phyloP scores from a whole-genome alignment of 92 coral and sea anemone species.

The Diadumene lineata region DNA sequence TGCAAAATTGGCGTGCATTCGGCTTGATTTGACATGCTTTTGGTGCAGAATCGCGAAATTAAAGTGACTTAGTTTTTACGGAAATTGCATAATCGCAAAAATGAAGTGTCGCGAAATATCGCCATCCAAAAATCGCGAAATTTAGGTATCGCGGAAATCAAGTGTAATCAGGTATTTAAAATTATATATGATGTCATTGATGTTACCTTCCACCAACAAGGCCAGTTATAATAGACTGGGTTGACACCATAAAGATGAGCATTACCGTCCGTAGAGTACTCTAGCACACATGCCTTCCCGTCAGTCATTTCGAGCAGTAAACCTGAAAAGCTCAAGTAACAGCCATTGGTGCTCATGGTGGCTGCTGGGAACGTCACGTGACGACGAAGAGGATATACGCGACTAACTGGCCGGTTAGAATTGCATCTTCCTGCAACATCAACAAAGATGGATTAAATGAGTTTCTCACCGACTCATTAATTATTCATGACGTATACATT shows the following conservation, averaged over 20 bases:
- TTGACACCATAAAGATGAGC: slow-evolving; percentile 47
- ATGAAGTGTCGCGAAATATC: too few species aligned
- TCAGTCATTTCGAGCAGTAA: slow-evolving; percentile 50
- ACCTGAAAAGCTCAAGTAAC: slow-evolving; percentile 44
- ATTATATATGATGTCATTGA: too few species aligned
- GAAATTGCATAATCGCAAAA: too few species aligned
- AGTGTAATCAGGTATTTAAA: neutral
- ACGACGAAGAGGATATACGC: slow-evolving; percentile 21
- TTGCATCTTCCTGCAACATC: slow-evolving; percentile 21
- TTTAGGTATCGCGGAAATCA: neutral
- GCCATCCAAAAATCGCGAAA: neutral
- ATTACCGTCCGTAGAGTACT: slow-evolving; percentile 52
- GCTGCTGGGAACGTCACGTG: slow-evolving; percentile 29
- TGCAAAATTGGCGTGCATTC: neutral
- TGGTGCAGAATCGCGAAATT: neutral
- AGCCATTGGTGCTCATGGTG: slow-evolving; percentile 23
- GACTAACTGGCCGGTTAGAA: slow-evolving; percentile 17
- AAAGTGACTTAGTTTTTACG: too few species aligned
- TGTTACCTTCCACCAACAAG: slow-evolving; percentile 38
- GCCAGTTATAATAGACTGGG: slow-evolving; percentile 9
- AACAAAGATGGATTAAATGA: too few species aligned
- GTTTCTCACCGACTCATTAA: too few species aligned
- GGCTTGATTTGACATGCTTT: neutral
- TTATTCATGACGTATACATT: too few species aligned
- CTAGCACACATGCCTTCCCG: slow-evolving; percentile 48